Evolutionary conservation across 2,888 invertebrate genomes (phyloP), one percentile per base, ranked within the genome.

Genomic region (Schizotus pectinicornis): DNA sequence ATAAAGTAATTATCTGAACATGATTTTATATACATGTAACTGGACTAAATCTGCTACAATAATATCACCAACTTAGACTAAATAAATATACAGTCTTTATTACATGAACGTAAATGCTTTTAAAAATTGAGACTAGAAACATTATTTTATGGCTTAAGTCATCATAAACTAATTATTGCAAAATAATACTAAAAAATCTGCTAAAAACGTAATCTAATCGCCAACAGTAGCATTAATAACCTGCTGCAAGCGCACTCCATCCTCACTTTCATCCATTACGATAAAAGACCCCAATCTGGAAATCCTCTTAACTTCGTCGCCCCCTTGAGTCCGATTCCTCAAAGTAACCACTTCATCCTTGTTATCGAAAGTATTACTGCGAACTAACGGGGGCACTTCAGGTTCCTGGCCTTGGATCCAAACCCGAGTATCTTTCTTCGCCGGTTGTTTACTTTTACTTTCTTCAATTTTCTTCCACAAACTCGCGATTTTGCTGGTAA

Each of bases 381-480:
- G 59, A 22, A 63, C 80, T 79, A 48, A 79, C 76, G 56, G 79
- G 72, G 61, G 55, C 30, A 61, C 52, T 48, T 42, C 22, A 22
- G 22, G 22, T 22, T 22, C 62, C 38, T 62, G 54, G 1, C 60
- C 34, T 62, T 76, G 74, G 35, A 78, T 78, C 77, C 77, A 77
- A 31, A 76, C 71, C 11, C 75, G 67, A 3, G 62, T 73, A 53
- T 83, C 82, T 68, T 85, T 86, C 46, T 80, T 80, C 12, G 74
- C 73, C 2, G 81, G 78, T 41, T 82, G 83, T 63, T 83, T 83
- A 55, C 82, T 86, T 64, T 87, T 88, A 35, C 81, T 85, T 56
- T 88, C 87, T 68, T 90, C 90, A 0, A 90, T 90, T 74, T 85
- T 88, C 71, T 89, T 91, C 92, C 92, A 92, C 9, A 93, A 77